Conservation (phyloP, 2,888 invertebrate genomes). For the Philereme transversata region DNA sequence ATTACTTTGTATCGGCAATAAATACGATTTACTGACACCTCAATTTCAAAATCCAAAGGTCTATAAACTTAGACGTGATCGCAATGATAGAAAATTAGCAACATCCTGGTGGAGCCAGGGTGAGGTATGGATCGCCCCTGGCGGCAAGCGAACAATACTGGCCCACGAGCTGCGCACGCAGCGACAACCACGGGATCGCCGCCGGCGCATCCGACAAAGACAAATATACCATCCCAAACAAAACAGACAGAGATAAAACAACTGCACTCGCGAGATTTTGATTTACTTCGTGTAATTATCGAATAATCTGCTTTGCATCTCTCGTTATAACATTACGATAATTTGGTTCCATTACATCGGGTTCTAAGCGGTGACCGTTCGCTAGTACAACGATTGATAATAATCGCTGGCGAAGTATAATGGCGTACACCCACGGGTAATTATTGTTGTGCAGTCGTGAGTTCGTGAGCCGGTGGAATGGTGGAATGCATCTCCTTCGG, state of each 20-base stretch:
- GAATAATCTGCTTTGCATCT: slow-evolving; percentile 83
- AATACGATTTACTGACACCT: slow-evolving; percentile 77
- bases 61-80: slow-evolving; percentile 76
- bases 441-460: slow-evolving; percentile 84
- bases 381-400: slow-evolving; percentile 82
- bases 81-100: slow-evolving; percentile 83
- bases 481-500: slow-evolving; percentile 84
- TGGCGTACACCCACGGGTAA: slow-evolving; percentile 84
- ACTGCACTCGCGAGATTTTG: slow-evolving; percentile 69
- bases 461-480: slow-evolving; percentile 80
- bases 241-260: slow-evolving; percentile 54
- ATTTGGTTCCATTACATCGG: slow-evolving; percentile 79
- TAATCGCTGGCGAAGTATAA: slow-evolving; percentile 83
- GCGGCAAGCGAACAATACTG: slow-evolving; percentile 68
- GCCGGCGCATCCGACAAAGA: slow-evolving; percentile 58
- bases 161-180: slow-evolving; percentile 59
- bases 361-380: slow-evolving; percentile 81
- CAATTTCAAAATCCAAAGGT: slow-evolving; percentile 75
- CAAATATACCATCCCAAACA: slow-evolving; percentile 41
- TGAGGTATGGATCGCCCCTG: slow-evolving; percentile 76
- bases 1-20: slow-evolving; percentile 61
- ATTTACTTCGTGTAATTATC: slow-evolving; percentile 82
- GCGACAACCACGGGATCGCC: slow-evolving; percentile 60
- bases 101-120: slow-evolving; percentile 78
- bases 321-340: slow-evolving; percentile 82